Evolutionary conservation across 1,140 invertebrate species (phyloP), one percentile per base, ranked within the genome.

Genomic region (Pseudomyrmex cubaensis): DNA sequence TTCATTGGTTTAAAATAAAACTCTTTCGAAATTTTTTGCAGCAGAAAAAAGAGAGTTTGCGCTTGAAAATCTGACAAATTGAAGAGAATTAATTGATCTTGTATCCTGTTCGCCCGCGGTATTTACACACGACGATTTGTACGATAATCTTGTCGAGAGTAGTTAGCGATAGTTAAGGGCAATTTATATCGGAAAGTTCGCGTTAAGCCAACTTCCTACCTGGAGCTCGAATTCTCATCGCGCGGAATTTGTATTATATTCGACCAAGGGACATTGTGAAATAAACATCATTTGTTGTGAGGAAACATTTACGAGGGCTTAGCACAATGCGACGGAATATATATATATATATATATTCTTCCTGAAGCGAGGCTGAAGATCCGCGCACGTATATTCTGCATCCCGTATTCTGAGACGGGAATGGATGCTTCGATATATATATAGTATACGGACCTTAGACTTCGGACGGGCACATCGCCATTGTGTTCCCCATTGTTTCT

Each of bases 401-500:
- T 20, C 67, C 63, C n/a, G 48, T 10, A 67, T 56, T 77, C n/a
- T 44, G 12, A 12, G 25, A 66, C 22, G 64, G 46, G 25, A 56
- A 67, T 46, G 48, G 66, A 48, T 59, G 59, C 66, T 54, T 0
- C 54, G 15, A 48, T 9, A 17, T 67, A 78, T 7, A 8, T 25
- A 25, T 1, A 1, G 2, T 25, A 7, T 7, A 12, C 25, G 44
- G 15, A 57, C 44, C 44, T 78, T 59, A 72, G 35, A 69, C 20
- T 59, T 48, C 15, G 76, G 3, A 48, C n/a, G 22, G 35, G 35
- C n/a, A 15, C 20, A 13, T 54, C 12, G 52, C 20, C 22, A 50
- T 80, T 72, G 64, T 80, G 64, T 80, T 80, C 56, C 46, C 57
- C 52, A 59, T 80, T 80, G 66, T 80, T 78, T 69, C 64, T 78